Base-by-base conservation (phyloP, 53 echinoderm and acorn worm species). In the Hippasteria phrygiana region DNA sequence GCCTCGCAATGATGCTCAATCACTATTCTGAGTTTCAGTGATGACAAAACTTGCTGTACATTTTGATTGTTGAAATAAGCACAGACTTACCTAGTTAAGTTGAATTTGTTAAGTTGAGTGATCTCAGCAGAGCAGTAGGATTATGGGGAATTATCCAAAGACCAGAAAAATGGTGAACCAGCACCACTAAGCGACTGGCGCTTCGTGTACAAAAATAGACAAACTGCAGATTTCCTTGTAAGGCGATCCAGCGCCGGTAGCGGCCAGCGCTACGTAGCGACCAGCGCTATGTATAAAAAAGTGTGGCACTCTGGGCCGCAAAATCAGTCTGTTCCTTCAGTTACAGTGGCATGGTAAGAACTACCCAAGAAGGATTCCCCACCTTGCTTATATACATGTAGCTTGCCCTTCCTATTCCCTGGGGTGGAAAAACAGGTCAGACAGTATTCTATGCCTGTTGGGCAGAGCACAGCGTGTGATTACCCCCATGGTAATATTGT, bases 241-340 rank as follows among this genome's bases (percentile, higher is more conserved):
- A 42, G 85, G 85, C 50, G 71, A 85, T 69, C 85, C 85, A 71
- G 85, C 85, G 50, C 85, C 85, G n/a, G 43, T 43, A 71, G 85
- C 85, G 85, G 53, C 70, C 85, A 85, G 85, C 85, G 71, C 85
- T 51, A 24, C n/a, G n/a, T 85, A 85, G 85, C 85, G 85, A 85
- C 85, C 85, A 85, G 85, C 85, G 85, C 85, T 85, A 70, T 71
- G 50, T n/a, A 82, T 31, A 81, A 64, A 34, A 45, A 43, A 53
- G n/a, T n/a, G n/a, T 43, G 85, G 71, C 82, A 45, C 42, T 66
- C 82, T 26, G 82, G 43, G 82, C 82, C 82, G 38, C 14, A 38
- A 71, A 27, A 85, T 63, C 4, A 38, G 3, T 24, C 7, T 32
- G 48, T 31, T 53, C 55, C 85, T 71, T 37, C 71, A 35, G 2